Base-by-base conservation (phyloP, 2,888 invertebrate genomes). In the Apamea crenata region DNA sequence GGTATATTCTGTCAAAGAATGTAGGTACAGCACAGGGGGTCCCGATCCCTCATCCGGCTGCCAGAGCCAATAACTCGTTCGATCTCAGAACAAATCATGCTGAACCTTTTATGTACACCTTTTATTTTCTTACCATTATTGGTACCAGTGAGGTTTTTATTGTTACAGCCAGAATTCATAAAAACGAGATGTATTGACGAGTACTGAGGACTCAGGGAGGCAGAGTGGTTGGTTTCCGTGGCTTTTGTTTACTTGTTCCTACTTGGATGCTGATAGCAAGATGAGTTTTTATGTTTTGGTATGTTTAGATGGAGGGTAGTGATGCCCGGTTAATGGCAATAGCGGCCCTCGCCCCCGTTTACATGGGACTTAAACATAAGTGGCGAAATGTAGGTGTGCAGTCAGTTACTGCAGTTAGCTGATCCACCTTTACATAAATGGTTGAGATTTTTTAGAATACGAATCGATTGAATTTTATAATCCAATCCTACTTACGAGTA, bases 51-150 rank as follows among this genome's bases (percentile, higher is more conserved):
- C 81, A 83, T 70, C 65, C 82, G 70, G 29, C 81, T 84, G 88
- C 74, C 88, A 86, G 32, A 21, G 68, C 80, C 90, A 88, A 86
- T 90, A 86, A 84, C 81, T 82, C 80, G 82, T 85, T 88, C 87
- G 73, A 88, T 89, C 86, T 82, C 77, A 77, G 80, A 81, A 75
- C 83, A 86, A 89, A 87, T 89, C 88, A 89, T 81, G 87, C 83
- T 50, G 81, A 83, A 89, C 78, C 68, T 81, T 88, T 87, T 84
- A 84, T 82, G 80, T 88, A 75, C 73, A 80, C 77, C 80, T 85
- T 89, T 88, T 87, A 82, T 82, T 77, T 78, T 69, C 32, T 66
- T 63, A 32, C 47, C 44, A 68, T 78, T 86, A 80, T 80, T 80
- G 63, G 53, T 76, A 79, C 21, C 68, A 40, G 40, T 32, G 40